Base-by-base conservation (phyloP, 2,888 invertebrate genomes). In the Ochropacha duplaris region DNA sequence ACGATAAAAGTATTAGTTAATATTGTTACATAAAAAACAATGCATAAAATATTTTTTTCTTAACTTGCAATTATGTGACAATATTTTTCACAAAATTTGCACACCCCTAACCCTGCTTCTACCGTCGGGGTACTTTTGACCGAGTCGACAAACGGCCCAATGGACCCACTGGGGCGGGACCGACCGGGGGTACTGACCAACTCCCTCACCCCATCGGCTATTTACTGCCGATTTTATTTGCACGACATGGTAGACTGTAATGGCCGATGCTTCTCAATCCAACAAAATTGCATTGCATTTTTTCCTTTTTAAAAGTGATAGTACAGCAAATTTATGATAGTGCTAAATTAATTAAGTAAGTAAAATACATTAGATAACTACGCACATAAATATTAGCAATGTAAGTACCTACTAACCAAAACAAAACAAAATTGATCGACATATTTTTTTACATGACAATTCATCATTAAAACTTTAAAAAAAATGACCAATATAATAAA, bases 171-270 rank as follows among this genome's bases (percentile, higher is more conserved):
- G 68, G 73, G 80, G 80, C 83, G 82, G 83, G 81, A 75, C 81
- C 76, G 69, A 71, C 64, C 71, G 80, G 81, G 76, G 68, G 71
- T 71, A 87, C 88, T 91, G 92, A 91, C 92, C 92, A 84, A 44
- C 44, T 39, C 78, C 87, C 81, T 86, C 86, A 86, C 77, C 71
- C 70, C 72, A 71, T 69, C 65, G 66, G 77, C 80, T 86, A 87
- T 88, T 86, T 88, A 87, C 86, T 78, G 80, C 83, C 72, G 76
- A 81, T 79, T 80, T 84, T 86, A 86, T 87, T 88, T 79, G 87
- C 87, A 83, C 79, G 83, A 78, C 76, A 86, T 86, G 83, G 85
- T 85, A 71, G 81, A 74, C 77, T 64, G 58, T 50, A 44, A 54
- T 49, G 44, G 44, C 44, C 44, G 44, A 16, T n/a, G 44, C 16